Conservation (phyloP, 2,888 invertebrate genomes). For the Acanthoscelides obtectus region DNA sequence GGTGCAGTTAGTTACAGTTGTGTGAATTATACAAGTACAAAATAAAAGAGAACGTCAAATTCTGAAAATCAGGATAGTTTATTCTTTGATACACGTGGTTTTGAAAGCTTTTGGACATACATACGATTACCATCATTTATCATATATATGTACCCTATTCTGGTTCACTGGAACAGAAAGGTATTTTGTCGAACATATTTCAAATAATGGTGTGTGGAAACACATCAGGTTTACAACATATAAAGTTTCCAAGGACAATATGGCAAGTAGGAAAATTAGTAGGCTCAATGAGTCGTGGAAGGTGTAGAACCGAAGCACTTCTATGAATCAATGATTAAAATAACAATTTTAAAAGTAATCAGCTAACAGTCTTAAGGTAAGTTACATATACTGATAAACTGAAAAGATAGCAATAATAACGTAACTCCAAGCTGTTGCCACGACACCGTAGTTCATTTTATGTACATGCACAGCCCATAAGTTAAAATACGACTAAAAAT, state of each 20-base stretch:
- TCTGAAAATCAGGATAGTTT: too few relatives aligned
- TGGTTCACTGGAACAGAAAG: too few relatives aligned
- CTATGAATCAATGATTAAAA: constrained; percentile 32
- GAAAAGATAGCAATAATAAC: constrained; percentile 12
- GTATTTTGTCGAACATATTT: too few relatives aligned
- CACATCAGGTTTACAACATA: background rate
- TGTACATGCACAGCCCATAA: constrained; percentile 49
- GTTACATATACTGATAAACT: constrained; percentile 24
- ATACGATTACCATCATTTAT: too few relatives aligned
- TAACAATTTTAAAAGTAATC: constrained; percentile 36
- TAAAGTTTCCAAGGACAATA: background rate
- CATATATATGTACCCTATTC: too few relatives aligned
- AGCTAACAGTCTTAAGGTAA: constrained; percentile 48
- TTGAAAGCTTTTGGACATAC: too few relatives aligned
- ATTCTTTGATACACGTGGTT: too few relatives aligned
- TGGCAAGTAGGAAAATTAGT: background rate
- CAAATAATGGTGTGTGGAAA: too few relatives aligned
- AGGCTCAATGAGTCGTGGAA: constrained; percentile 11
- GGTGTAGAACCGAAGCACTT: constrained; percentile 10
- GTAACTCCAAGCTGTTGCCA: constrained; percentile 41
- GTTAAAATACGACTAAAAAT: constrained; percentile 36
- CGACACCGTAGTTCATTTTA: constrained; percentile 35
- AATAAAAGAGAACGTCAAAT: too few relatives aligned
- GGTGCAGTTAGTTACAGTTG: too few relatives aligned
- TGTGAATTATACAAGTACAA: too few relatives aligned